Conservation (phyloP, 2,113 vertebrate species). For the Empidonax traillii region DNA sequence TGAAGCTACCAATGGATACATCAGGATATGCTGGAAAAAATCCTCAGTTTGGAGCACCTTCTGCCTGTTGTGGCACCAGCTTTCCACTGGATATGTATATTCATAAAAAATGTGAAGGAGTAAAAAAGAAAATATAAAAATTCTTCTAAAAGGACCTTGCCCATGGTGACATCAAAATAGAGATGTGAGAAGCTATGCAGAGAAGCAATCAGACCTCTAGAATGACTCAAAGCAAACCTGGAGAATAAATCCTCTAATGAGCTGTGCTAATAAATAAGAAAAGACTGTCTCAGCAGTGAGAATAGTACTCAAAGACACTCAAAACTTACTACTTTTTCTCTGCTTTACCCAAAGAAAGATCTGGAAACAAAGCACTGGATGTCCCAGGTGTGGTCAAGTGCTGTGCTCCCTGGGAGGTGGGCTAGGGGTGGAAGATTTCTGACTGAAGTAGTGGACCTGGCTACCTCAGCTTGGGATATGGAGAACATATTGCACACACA, state of each 20-base stretch:
- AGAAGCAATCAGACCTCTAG: neutral
- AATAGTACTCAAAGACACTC: neutral
- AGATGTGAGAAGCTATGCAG: neutral
- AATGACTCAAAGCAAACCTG: neutral
- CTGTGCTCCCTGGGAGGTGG: neutral
- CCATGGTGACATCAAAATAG: fast-evolving
- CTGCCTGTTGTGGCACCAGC: neutral
- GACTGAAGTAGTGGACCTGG: neutral
- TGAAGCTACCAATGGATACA: neutral
- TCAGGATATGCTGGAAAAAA: neutral
- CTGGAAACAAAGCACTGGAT: neutral
- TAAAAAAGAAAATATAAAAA: neutral
- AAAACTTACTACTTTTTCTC: neutral
- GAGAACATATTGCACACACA: neutral
- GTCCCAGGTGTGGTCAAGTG: neutral
- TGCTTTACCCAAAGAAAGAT: neutral
- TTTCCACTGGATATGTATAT: neutral
- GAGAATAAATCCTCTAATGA: neutral
- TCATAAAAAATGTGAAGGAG: neutral
- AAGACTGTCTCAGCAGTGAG: neutral
- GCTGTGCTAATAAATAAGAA: neutral
- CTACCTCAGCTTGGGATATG: neutral
- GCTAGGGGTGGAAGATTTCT: neutral
- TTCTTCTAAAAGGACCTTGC: neutral
- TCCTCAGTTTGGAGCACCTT: neutral